Conservation (phyloP, 1,140 invertebrate species). For the Drosophila lini region DNA sequence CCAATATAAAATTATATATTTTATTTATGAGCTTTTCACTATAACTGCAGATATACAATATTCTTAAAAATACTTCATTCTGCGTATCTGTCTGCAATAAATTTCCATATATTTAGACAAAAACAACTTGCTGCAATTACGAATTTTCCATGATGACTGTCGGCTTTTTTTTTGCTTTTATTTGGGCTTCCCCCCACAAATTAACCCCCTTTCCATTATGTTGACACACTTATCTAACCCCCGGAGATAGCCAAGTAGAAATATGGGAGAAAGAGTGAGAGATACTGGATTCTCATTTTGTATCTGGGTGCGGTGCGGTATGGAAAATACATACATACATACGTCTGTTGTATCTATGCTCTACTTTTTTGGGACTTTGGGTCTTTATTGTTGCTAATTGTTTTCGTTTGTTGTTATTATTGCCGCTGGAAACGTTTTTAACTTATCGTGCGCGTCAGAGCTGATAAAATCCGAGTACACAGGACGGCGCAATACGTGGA, state of each 20-base stretch:
- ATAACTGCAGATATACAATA: not conserved
- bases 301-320: slow-evolving; percentile 52
- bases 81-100: not conserved
- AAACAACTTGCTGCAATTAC: slow-evolving; percentile 32
- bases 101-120: not conserved
- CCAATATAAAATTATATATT: not conserved
- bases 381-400: slow-evolving; percentile 71
- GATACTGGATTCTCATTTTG: slow-evolving; percentile 31
- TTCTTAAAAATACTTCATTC: not conserved
- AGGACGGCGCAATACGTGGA: slow-evolving; percentile 15
- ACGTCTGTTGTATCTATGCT: slow-evolving; percentile 57
- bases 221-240: slow-evolving; percentile 41
- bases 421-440: slow-evolving; percentile 51
- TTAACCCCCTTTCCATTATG: slow-evolving; percentile 31
- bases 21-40: not conserved
- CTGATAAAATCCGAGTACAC: slow-evolving; percentile 66
- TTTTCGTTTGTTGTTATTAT: slow-evolving; percentile 65
- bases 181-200: slow-evolving; percentile 36
- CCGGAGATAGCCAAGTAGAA: slow-evolving; percentile 28
- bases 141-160: slow-evolving; percentile 70
- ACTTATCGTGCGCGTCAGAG: slow-evolving; percentile 55
- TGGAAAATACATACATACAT: slow-evolving; percentile 43
- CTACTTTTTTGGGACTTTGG: slow-evolving; percentile 35
- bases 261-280: slow-evolving; percentile 13
- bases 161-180: slow-evolving; percentile 9